Base-by-base conservation (phyloP, 2,888 invertebrate species). In the Drosophila pseudotalamancana region DNA sequence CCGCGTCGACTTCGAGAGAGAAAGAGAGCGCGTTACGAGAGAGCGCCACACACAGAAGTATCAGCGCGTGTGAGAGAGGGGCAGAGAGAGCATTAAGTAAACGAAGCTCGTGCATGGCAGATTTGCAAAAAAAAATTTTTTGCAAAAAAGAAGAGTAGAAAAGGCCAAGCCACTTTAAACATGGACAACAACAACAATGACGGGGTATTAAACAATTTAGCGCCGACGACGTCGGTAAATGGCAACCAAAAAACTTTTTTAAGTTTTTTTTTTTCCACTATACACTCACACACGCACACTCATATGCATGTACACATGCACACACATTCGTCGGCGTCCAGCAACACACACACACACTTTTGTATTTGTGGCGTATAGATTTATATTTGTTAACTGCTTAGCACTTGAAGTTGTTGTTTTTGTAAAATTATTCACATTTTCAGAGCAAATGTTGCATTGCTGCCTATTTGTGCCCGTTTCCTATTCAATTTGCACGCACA, bases 401-500 rank as follows among this genome's bases (percentile, higher is more conserved):
- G 11, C 40, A 51, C 42, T 50, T 29, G 42, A 27, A 27, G 25
- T 35, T 35, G 27, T 46, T 43, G 14, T 34, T 29, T 46, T 43
- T 16, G 35, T 12, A 60, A 46, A 60, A 60, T 60, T 65, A 65
- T 56, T 71, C 54, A 72, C 49, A 68, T 51, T 63, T 73, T 59
- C 27, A 61, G 50, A 50, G 25, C 35, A 67, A 72, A 67, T 72
- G 50, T 57, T 72, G 71, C 67, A 70, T 62, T 72, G 57, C 37
- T 85, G 82, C 61, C 32, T 84, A 63, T 80, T 67, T 79, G 79
- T 73, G 73, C 70, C 70, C 77, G 86, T 81, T 82, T 81, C 83
- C 83, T 86, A 79, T 86, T 81, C 77, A 83, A 79, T 79, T 84
- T 77, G 83, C 83, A 83, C 83, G 59, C 76, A 82, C 83, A 68